A percentile compares a stretch with the other conserved stretches of the same genome.
phyloP scores from a whole-genome alignment of 2,113 vertebrate genomes.

The Larimichthys polyactis region DNA sequence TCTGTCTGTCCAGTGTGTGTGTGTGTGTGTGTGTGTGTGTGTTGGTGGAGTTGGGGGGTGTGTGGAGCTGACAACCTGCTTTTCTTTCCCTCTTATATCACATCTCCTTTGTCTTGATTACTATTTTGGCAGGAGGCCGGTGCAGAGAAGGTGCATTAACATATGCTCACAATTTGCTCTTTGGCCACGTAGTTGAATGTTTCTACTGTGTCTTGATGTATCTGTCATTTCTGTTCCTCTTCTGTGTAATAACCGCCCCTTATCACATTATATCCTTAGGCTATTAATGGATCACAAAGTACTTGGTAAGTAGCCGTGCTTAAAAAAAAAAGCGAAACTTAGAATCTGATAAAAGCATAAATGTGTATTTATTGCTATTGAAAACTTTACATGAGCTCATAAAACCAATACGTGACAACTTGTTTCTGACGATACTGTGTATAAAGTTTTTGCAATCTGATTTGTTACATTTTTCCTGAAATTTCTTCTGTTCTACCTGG shows the following conservation, averaged over 20 bases:
- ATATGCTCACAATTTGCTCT: conserved; percentile 82
- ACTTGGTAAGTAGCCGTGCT: conserved; percentile 30
- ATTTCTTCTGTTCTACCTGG: not conserved
- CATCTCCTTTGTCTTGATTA: conserved; percentile 79
- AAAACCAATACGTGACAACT: not conserved
- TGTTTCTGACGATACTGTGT: not conserved
- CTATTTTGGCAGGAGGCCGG: conserved; percentile 73
- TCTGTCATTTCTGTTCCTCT: conserved; percentile 60
- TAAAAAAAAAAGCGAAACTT: conserved; percentile 35
- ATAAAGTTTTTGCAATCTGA: not conserved
- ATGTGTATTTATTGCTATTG: not conserved
- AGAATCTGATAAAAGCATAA: conserved; percentile 18
- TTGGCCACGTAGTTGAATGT: conserved; percentile 66
- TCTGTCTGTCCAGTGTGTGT: conserved; percentile 58
- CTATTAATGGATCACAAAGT: not conserved
- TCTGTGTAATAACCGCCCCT: conserved; percentile 51
- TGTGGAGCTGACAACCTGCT: conserved; percentile 64
- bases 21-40: not conserved
- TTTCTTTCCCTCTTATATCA: conserved; percentile 74
- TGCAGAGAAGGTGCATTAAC: conserved; percentile 76
- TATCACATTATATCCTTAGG: conserved; percentile 47
- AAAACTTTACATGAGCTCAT: not conserved
- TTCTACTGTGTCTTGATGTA: conserved; percentile 48
- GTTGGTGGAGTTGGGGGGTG: conserved; percentile 25
- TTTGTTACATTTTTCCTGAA: not conserved